Conservation (phyloP, 1,140 invertebrate species). For the Argopecten irradians region DNA sequence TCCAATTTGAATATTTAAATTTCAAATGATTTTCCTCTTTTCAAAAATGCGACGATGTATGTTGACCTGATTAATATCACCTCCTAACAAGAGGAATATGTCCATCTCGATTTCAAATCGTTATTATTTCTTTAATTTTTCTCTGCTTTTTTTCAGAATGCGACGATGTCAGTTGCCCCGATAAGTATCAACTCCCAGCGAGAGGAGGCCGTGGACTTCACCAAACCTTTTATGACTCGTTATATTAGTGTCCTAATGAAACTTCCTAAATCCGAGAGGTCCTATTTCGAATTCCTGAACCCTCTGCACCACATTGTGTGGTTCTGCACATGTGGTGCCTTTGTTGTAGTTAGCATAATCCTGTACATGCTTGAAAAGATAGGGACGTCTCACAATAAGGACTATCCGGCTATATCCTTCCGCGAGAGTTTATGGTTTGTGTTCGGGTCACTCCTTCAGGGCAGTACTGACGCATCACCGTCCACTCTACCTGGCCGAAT, state of each 20-base stretch:
- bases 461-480: slow-evolving; percentile 69
- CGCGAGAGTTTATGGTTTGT: slow-evolving; percentile 76
- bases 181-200: slow-evolving; percentile 73
- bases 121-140: slow-evolving; percentile 4
- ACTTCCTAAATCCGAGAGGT: slow-evolving; percentile 65
- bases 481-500: slow-evolving; percentile 72
- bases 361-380: slow-evolving; percentile 90
- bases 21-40: background rate
- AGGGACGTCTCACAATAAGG: slow-evolving; percentile 84
- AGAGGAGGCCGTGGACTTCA: slow-evolving; percentile 75
- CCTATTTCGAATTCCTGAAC: slow-evolving; percentile 97
- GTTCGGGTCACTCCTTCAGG: slow-evolving; percentile 73
- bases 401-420: slow-evolving; percentile 65
- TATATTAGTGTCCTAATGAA: slow-evolving; percentile 74
- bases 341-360: slow-evolving; percentile 91
- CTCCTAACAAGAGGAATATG: too few species aligned
- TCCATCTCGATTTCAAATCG: slow-evolving; percentile 24
- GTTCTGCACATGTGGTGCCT: slow-evolving; percentile 72
- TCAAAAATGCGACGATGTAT: too few species aligned
- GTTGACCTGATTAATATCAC: too few species aligned
- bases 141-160: too few species aligned
- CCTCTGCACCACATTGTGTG: slow-evolving; percentile 89
- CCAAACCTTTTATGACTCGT: slow-evolving; percentile 75
- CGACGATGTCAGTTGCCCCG: slow-evolving; percentile 74
- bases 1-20: background rate